A percentile compares a stretch with the other conserved stretches of the same genome.
Conservation (phyloP, 2,113 vertebrate species). For the Pyrgilauda ruficollis region DNA sequence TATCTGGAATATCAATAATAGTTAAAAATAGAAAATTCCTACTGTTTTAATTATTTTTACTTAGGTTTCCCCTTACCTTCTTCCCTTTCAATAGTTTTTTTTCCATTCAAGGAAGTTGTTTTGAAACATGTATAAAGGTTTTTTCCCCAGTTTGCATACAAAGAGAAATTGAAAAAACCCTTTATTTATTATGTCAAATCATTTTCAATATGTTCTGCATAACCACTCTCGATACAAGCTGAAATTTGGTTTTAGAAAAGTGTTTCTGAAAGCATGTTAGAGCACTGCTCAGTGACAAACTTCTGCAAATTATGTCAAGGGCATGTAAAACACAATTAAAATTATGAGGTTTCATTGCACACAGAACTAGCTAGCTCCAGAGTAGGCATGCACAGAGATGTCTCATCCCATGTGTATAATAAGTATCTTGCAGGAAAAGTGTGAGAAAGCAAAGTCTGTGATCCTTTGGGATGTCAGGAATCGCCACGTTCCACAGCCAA, state of each 20-base stretch:
- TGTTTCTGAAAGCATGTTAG: background rate
- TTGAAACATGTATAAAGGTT: rapidly evolving
- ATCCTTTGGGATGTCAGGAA: background rate
- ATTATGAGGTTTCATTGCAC: background rate
- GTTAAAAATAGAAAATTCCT: background rate
- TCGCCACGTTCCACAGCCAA: background rate
- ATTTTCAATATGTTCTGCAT: background rate
- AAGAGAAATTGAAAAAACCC: background rate
- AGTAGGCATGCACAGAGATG: background rate
- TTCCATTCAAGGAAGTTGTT: background rate
- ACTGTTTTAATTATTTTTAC: background rate
- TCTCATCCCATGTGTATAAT: background rate
- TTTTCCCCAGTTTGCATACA: background rate
- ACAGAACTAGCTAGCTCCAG: background rate
- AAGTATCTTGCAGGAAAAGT: background rate
- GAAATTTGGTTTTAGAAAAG: background rate
- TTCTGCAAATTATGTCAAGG: background rate
- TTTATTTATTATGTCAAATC: background rate
- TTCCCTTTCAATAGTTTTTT: background rate
- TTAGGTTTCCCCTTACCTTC: background rate
- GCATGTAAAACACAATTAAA: background rate
- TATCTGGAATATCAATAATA: background rate
- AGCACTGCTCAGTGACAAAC: background rate
- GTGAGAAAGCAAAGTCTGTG: background rate
- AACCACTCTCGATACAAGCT: background rate